Base-by-base conservation (phyloP, 2,113 vertebrate genomes). In the Mormyrus iriodes region DNA sequence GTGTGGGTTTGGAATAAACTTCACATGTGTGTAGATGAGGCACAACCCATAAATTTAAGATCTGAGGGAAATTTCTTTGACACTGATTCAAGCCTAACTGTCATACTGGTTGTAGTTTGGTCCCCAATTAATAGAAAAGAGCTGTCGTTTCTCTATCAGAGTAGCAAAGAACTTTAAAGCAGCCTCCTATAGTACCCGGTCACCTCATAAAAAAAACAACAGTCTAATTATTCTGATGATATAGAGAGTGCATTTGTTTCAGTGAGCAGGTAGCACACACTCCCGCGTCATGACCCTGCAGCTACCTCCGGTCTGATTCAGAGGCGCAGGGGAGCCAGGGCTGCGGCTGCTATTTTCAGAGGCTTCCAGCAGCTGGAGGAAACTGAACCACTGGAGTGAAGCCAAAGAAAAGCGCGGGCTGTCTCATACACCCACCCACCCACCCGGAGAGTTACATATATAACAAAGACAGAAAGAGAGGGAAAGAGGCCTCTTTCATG, bases 381-480 rank as follows among this genome's bases (percentile, higher is more conserved):
- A 42, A 79, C 35, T 8, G 15, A 79, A 79, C 73, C 73, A 79
- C 73, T 79, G 73, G 31, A 17, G 35, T 79, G 35, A 79, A 5
- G 73, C 73, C 39, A 42, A 79, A 79, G 73, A 79, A 79, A 79
- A 79, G 73, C 73, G 35, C 35, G 73, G 73, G 73, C 73, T 76
- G n/a, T 39, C 15, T 79, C 15, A 79, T 21, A 79, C 73, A 42
- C 73, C 31, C 73, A 79, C 73, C 31, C 73, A 79, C 73, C 31
- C 73, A 42, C 73, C 39, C 35, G 6, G 73, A 79, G 73, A 39
- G 73, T 31, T 9, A 44, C 42, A 42, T 82, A 42, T 44, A 82
- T 42, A 82, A 82, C 42, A 82, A 44, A 82, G 61, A n/a, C 10
- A 82, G 31, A 82, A 42, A 44, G 17, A 76, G 19, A 42, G 73